Evolutionary conservation across 1,140 invertebrate species (phyloP), one percentile per base, ranked within the genome.

Genomic region (Drosophila sturtevanti): DNA sequence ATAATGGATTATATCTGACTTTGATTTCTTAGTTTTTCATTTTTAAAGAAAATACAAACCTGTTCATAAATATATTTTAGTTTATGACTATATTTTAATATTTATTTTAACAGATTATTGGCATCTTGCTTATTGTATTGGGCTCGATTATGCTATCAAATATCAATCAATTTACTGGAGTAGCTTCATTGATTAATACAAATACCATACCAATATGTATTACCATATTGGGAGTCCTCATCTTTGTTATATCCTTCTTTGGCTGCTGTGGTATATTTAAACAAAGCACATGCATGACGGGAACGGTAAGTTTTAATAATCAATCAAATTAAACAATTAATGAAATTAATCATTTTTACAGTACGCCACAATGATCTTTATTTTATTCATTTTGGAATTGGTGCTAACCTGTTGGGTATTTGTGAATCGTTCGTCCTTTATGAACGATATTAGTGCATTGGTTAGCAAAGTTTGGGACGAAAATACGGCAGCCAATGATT

Each of bases 231-330:
- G 96, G 96, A 0, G 92, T 93, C 1, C 92, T 96, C 35, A 95
- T 96, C 62, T 96, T 97, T 81, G 63, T 96, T 3, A 94, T 97
- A 48, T 95, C 96, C 11, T 97, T 96, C 93, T 95, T 97, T 81
- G 96, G 96, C 77, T 97, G 96, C 92, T 97, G 96, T 77, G 96
- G 96, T 34, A 96, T 96, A 0, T 95, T 96, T 69, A 94, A 95
- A 66, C 96, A 97, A 90, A 96, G 94, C 81, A 94, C 95, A 72
- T 97, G 96, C 91, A 96, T 97, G 95, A 93, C 95, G 7, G 93
- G 96, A 75, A 96, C 95, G 72, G 96, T 96, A 92, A 93, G 93
- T 92, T 2, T 12, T 12, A 31, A 7, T 31, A 6, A 11, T 10
- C 10, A 10, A 34, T 52, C 12, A 22, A 14, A 16, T 12, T n/a